Base-by-base conservation (phyloP, 2,888 invertebrate genomes). In the Phytoseiulus persimilis region DNA sequence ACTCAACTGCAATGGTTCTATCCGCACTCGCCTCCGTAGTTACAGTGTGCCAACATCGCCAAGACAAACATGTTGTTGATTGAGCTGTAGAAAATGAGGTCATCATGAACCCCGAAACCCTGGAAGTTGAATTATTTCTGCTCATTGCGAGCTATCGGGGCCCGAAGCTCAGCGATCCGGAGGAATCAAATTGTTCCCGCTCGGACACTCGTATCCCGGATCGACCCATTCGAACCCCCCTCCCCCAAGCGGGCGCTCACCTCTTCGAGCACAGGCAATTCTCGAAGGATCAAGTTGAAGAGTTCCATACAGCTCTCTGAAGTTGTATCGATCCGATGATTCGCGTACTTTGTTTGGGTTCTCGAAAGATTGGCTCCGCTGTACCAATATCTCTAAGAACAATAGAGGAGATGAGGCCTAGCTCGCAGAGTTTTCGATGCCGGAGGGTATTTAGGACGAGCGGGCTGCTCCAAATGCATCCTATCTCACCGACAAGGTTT, bases 301-400 rank as follows among this genome's bases (percentile, higher is more conserved):
- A 65, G 65, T 23, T 18, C 65, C 65, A 14, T 14, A 28, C 23
- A 65, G 18, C 9, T 65, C 18, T 65, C 18, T 28, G 65, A 28
- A 14, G 65, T 14, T 65, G 65, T 23, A 14, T 28, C 23, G 65
- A 65, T 23, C 65, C 92, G 92, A 90, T 92, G 93, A 31, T 93
- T 89, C 83, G 23, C 91, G 91, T 39, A 90, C 91, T 83, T 91
- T 94, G 5, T 91, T 91, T n/a, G 93, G 92, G 2, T 92, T 91
- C 65, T 93, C 92, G 89, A 95, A 93, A 83, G 92, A 92, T 28
- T 92, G 92, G 0, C 94, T 93, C 45, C 95, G 92, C 83, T 93
- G 92, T 31, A 93, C 93, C 3, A 94, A 91, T 83, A 92, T 91
- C 31, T 65, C 91, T 91, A 65, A 93, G 92, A 2, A 91, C 91